Evolutionary conservation across 2,797 vertebrate genomes (phyloP).

Genomic region (Myiotriccus ornatus): DNA sequence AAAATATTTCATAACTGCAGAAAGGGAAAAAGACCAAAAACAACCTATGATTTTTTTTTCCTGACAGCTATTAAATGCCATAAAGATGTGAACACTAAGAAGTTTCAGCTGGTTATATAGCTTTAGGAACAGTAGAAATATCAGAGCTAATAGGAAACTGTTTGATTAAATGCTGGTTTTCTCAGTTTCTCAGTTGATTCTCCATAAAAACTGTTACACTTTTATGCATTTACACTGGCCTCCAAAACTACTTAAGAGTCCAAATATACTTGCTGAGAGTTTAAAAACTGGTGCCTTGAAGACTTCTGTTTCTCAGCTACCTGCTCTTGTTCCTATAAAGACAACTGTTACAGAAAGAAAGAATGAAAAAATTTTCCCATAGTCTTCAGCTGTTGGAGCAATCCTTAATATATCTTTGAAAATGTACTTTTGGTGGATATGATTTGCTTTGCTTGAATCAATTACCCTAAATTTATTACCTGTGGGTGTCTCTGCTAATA

Average conservation of each 20-base stretch:
- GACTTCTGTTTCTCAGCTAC: neutral
- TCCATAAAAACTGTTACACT: neutral
- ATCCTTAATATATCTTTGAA: neutral
- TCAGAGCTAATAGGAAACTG: neutral
- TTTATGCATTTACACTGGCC: neutral
- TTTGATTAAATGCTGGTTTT: neutral
- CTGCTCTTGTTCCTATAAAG: neutral
- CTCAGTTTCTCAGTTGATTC: neutral
- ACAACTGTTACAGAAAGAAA: neutral
- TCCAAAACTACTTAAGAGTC: neutral
- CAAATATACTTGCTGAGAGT: neutral
- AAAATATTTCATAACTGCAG: neutral
- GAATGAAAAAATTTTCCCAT: neutral
- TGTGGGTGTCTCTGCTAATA: neutral
- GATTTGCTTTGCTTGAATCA: neutral
- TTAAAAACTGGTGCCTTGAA: neutral
- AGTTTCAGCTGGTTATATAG: neutral
- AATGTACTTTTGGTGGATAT: neutral
- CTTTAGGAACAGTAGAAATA: neutral
- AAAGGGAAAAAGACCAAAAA: neutral
- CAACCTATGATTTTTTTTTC: neutral
- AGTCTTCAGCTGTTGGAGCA: neutral
- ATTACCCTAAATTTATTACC: neutral
- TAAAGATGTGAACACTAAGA: neutral
- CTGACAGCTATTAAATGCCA: neutral